Evolutionary conservation across 2,797 vertebrate genomes (phyloP), one percentile per base, ranked within the genome.

Genomic region (Thripadectes ignobilis): DNA sequence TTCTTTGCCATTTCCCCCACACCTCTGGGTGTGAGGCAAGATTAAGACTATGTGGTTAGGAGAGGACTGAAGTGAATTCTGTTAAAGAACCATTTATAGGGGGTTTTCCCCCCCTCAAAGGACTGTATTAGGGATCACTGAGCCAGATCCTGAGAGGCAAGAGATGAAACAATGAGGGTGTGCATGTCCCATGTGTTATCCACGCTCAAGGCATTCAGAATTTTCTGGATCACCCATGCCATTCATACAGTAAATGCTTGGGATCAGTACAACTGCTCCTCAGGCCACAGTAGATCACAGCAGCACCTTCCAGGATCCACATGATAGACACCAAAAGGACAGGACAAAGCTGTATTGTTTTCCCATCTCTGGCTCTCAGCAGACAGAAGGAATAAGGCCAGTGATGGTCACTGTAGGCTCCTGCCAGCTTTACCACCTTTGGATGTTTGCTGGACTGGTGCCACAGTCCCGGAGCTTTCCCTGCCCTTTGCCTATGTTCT

Each of bases 271-370:
- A 6, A 72, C 69, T 13, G 18, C 41, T 38, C n/a, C 43, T 63
- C 11, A 71, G 74, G 66, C 45, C 54, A 43, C 66, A 22, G 55
- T 0, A 17, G 68, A 38, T 71, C 12, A 1, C 36, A 51, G 12
- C 45, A 74, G 41, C 34, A 32, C 62, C 45, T 72, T 30, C 51
- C 58, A 38, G 17, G 29, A 59, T 21, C 72, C 32, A 61, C 13
- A 3, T 1, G 5, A 62, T 46, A 57, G 58, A 57, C 32, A 49
- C 3, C 1, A 61, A 78, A 87, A 88, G 38, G 51, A 49, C 43
- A 46, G 57, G 26, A 90, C 62, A 84, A 86, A 90, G 52, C 57
- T 52, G 22, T 16, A 19, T 66, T 95, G 84, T 79, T 87, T 54
- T 58, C 43, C 41, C 18, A 23, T 38, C 49, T 61, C 65, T 34